phyloP scores from a whole-genome alignment of 2,797 vertebrate species.

The Manis crassicaudata region DNA sequence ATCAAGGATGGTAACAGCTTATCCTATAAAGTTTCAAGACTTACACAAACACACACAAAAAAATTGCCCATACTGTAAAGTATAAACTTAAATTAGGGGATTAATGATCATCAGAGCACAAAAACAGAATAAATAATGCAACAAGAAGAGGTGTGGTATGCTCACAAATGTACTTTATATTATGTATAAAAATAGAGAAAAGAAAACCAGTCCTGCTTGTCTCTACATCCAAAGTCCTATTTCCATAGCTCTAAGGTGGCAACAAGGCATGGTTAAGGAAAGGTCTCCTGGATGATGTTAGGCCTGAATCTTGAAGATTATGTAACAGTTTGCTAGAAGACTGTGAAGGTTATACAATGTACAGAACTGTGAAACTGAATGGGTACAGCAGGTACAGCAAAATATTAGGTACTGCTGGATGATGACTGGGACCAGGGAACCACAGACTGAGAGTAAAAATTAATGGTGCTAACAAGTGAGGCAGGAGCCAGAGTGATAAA shows the following conservation, averaged over 20 bases:
- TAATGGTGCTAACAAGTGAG: background rate
- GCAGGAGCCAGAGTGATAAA: background rate
- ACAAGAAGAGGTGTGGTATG: background rate
- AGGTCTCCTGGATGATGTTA: background rate
- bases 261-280: background rate
- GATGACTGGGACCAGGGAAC: background rate
- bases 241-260: background rate
- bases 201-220: background rate
- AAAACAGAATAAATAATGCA: background rate
- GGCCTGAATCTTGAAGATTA: background rate
- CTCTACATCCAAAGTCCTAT: background rate
- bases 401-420: background rate
- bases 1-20: background rate
- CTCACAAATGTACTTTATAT: background rate
- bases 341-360: background rate
- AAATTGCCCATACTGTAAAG: background rate
- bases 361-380: background rate
- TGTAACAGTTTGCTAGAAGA: background rate
- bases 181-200: background rate
- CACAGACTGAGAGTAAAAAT: background rate
- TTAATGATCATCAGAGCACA: background rate
- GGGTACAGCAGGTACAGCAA: background rate
- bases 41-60: background rate
- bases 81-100: background rate
- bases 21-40: constrained; percentile 4